Base-by-base conservation (phyloP, 2,888 invertebrate species). In the Loripinus fragilis region DNA sequence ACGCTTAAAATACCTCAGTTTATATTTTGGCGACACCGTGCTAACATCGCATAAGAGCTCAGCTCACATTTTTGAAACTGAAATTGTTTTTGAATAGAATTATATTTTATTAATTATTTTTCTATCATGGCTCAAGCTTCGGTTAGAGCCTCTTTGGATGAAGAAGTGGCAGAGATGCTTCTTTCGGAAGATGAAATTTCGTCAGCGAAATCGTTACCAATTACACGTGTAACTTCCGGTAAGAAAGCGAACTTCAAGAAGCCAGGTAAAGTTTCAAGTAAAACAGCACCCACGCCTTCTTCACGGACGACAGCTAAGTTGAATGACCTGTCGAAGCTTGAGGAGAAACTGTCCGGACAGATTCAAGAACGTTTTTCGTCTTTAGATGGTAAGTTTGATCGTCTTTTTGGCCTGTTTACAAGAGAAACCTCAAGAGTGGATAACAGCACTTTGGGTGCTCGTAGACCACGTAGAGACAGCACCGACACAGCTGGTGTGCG, bases 221-320 rank as follows among this genome's bases (percentile, higher is more conserved):
- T 50, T 50, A 50, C 50, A 50, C 50, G 50, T 50, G 50, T 50
- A 15, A 50, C 50, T 50, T 50, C 50, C 50, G 50, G 50, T 50
- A 50, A 20, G 8, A 50, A n/a, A n/a, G n/a, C n/a, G n/a, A n/a
- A n/a, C n/a, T n/a, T n/a, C n/a, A n/a, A n/a, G n/a, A n/a, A 8
- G 17, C 12, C 42, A 42, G 17, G 17, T 17, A 8, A 42, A 17
- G 12, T 42, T 42, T 17, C 17, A 42, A 8, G 42, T 17, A 8
- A 17, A 12, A 8, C 17, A 8, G 12, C 12, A 42, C 12, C 8
- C n/a, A n/a, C n/a, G n/a, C n/a, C n/a, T n/a, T n/a, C n/a, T n/a
- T n/a, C n/a, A n/a, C n/a, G n/a, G n/a, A 17, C 42, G 42, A 42
- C 42, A 42, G 42, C 42, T 8, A 42, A 42, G 17, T 17, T 42